phyloP scores from a whole-genome alignment of 2,113 vertebrate species.

The Vombatus ursinus region DNA sequence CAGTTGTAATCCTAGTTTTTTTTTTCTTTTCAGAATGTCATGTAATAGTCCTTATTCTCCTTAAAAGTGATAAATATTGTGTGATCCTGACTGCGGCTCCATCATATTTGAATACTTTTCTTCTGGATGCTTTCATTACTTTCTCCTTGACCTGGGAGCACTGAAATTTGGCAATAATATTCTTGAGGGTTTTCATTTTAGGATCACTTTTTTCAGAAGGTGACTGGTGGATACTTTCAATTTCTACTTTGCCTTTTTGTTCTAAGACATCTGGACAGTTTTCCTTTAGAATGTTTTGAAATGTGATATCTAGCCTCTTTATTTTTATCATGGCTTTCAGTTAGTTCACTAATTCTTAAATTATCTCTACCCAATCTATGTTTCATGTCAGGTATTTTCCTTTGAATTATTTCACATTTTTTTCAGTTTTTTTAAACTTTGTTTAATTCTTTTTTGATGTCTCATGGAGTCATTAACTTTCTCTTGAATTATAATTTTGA shows the following conservation, averaged over 20 bases:
- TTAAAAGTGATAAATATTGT: no score
- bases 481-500: background rate
- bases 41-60: no score
- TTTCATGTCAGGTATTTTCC: background rate
- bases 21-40: no score
- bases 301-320: background rate
- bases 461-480: background rate
- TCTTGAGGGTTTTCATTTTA: no score
- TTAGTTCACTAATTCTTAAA: background rate
- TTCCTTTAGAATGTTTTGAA: background rate
- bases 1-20: no score
- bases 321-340: background rate
- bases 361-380: background rate
- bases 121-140: background rate
- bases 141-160: background rate
- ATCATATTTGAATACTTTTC: background rate
- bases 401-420: background rate
- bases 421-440: background rate
- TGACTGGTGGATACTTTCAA: no score
- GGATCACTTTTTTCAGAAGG: no score
- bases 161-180: background rate
- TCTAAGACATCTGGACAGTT: no score
- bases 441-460: background rate
- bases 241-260: no score
- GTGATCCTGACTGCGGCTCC: no score